Evolutionary conservation across 2,888 invertebrate genomes (phyloP).

Genomic region (Agrochola circellaris): DNA sequence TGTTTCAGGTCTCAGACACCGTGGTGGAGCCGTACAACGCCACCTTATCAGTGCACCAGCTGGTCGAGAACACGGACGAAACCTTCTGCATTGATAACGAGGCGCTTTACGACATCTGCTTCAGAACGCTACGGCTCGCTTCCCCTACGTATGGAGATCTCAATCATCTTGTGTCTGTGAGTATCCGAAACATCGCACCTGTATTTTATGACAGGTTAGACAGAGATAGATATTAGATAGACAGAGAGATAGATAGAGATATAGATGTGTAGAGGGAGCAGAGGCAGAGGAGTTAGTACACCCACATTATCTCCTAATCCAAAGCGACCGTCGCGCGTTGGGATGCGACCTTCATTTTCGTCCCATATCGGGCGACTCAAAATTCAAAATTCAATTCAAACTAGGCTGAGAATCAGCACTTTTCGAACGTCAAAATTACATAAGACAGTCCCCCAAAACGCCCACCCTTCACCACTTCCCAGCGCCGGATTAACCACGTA

Average conservation of each 20-base stretch:
- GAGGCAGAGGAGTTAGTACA: not conserved
- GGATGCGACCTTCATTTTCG: not conserved
- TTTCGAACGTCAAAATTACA: too few relatives aligned
- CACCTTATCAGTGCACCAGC: constrained; percentile 95
- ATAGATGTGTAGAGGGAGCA: too few relatives aligned
- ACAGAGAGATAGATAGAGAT: too few relatives aligned
- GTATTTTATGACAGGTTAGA: not conserved
- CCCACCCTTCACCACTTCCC: too few relatives aligned
- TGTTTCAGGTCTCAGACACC: constrained; percentile 93
- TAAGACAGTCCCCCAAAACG: too few relatives aligned
- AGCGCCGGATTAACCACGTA: too few relatives aligned
- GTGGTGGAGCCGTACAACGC: constrained; percentile 97
- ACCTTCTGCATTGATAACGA: constrained; percentile 97
- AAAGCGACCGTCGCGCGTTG: not conserved
- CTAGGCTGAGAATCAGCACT: too few relatives aligned
- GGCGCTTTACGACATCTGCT: constrained; percentile 97
- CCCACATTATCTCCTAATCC: too few relatives aligned
- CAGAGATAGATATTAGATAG: too few relatives aligned
- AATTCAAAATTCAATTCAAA: too few relatives aligned
- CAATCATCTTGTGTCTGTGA: constrained; percentile 95
- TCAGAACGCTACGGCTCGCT: constrained; percentile 94
- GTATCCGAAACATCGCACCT: not conserved
- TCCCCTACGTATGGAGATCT: constrained; percentile 97
- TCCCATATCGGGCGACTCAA: too few relatives aligned
- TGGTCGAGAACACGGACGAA: constrained; percentile 97